These are phyloP conservation scores for Leptinotarsa undecemlineata DNA, from an alignment of 1,140 invertebrate genomes.

Conservation along the genomic window DNA sequence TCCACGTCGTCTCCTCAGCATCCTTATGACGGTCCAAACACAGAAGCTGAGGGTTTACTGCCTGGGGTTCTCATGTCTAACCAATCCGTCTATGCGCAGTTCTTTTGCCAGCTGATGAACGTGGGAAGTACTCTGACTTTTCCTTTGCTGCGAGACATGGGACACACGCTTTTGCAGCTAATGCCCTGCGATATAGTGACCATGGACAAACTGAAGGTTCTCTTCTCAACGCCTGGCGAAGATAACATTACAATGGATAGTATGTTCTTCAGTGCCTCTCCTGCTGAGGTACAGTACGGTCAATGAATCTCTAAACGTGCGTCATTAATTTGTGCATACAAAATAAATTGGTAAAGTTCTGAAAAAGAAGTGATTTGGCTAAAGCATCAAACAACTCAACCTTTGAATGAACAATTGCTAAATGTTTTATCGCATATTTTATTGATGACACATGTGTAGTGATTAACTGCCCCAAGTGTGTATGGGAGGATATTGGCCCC, in stretches of 20 bases:
- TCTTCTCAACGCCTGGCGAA: conserved; percentile 55
- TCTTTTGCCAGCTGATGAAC: conserved; percentile 90
- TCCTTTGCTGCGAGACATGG: conserved; percentile 80
- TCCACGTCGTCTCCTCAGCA: conserved; percentile 87
- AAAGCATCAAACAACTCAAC: too few relatives aligned
- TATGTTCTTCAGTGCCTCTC: conserved; percentile 74
- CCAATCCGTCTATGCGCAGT: conserved; percentile 79
- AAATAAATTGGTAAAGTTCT: too few relatives aligned
- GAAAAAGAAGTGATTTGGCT: too few relatives aligned
- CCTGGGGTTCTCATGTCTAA: conserved; percentile 83
- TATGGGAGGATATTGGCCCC: too few relatives aligned
- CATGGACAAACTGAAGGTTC: conserved; percentile 66
- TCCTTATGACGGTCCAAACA: conserved; percentile 74
- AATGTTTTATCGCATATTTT: too few relatives aligned
- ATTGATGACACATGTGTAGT: too few relatives aligned
- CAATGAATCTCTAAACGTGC: too few relatives aligned
- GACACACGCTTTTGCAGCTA: conserved; percentile 82
- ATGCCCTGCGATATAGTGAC: conserved; percentile 86
- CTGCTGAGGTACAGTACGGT: conserved; percentile 66
- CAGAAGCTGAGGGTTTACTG: conserved; percentile 84
- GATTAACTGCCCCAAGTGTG: too few relatives aligned
- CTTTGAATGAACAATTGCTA: too few relatives aligned
- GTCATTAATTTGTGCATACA: too few relatives aligned
- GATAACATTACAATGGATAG: conserved; percentile 65
- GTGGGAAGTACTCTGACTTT: conserved; percentile 82